Evolutionary conservation across 2,797 vertebrate species (phyloP), one percentile per base, ranked within the genome.

Genomic region (Melanotaenia maccullochi): DNA sequence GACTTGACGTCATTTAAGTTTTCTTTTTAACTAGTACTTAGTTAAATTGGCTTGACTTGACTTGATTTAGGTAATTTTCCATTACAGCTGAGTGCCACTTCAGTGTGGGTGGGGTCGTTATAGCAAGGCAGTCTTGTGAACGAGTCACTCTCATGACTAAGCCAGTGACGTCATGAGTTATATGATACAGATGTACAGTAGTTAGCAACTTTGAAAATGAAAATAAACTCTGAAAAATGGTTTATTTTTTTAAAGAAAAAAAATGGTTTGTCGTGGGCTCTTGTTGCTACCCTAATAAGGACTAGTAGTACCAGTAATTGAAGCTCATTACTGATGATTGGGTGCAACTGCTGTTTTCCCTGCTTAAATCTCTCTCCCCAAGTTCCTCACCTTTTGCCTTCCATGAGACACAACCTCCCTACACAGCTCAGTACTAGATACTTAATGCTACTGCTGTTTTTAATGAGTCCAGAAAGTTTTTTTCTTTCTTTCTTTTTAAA

Each of bases 321-420:
- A 73, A 55, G 67, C 62, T 83, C 71, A 75, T 85, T 79, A 76
- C 57, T 72, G 73, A 76, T 68, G 61, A 84, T 81, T 72, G 65
- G 28, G 36, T 75, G 55, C 68, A 78, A 67, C 79, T 84, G 77
- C 74, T 84, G 76, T 80, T 71, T 64, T 70, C 60, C 61, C 62
- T 56, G 69, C 81, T 81, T 74, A 74, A 74, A 60, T 44, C 24
- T 55, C 33, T 56, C 69, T 60, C 47, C 16, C n/a, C 58, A 35
- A 47, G 60, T 4, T 36, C 20, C 5, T 36, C 24, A 14, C 22
- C 6, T 35, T 54, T 78, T 42, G 61, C 32, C 12, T 56, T 49
- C 35, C 36, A 67, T 65, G 65, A 51, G 52, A 35, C 47, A 33
- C 16, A 59, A 28, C 2, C 13, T 57, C 61, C 56, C 36, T 42